Evolutionary conservation across 2,888 invertebrate genomes (phyloP).

Genomic region (Rhodophaea formosa): DNA sequence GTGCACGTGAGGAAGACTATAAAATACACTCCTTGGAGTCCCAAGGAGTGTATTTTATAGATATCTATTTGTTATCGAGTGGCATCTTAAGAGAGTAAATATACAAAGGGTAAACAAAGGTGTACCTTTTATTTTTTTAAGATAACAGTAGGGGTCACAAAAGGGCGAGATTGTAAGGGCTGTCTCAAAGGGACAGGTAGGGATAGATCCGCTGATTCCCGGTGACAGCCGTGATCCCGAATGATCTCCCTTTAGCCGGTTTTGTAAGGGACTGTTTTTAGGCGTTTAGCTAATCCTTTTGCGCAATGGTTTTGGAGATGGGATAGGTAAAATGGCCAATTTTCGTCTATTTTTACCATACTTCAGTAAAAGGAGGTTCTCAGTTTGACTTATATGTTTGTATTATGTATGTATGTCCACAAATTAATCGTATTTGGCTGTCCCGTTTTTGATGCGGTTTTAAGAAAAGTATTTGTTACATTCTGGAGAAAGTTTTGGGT

Average conservation of each 20-base stretch:
- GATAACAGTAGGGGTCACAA: constrained; percentile 56
- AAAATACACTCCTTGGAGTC: background rate
- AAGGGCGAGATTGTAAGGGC: constrained; percentile 49
- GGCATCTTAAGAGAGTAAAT: constrained; percentile 29
- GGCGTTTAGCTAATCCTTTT: constrained; percentile 2
- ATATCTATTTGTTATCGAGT: background rate
- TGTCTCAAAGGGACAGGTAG: constrained; percentile 58
- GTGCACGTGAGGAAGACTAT: background rate
- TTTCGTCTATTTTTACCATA: no score
- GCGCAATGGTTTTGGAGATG: no score
- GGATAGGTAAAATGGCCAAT: no score
- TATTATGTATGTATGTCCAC: no score
- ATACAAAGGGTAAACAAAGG: constrained; percentile 13
- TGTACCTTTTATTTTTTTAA: constrained; percentile 33
- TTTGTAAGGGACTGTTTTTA: constrained; percentile 9
- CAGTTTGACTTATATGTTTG: no score
- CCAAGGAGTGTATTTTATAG: no score
- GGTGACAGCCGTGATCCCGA: constrained; percentile 49
- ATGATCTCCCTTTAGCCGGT: constrained; percentile 40
- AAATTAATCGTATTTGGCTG: no score
- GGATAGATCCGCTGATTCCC: constrained; percentile 47
- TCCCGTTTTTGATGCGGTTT: no score
- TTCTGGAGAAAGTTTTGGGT: no score
- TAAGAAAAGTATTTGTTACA: no score
- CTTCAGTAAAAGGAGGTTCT: no score